Evolutionary conservation across 2,888 invertebrate species (phyloP), one percentile per base, ranked within the genome.

Genomic region (Nipponacmea schrenckii): DNA sequence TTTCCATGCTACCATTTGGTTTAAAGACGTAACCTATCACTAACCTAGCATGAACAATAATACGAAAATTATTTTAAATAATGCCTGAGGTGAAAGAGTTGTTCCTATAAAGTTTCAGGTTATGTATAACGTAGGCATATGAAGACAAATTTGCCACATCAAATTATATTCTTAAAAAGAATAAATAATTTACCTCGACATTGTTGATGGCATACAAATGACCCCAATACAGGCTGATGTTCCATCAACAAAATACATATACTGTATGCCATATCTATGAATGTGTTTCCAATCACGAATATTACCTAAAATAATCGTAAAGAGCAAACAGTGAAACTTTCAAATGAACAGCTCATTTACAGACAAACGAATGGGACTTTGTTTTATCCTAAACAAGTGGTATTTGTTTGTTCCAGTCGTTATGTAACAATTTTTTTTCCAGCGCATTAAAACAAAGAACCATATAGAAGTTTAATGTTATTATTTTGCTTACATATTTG

Each of bases 211-310:
- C 86, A 95, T 94, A 77, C 93, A 94, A 71, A 95, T 92, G 68
- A 94, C 92, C 1, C 94, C 94, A 0, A 94, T 91, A 72, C 93
- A 91, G 76, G 94, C 91, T 81, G 91, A 92, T 64, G 92, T 91
- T 20, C 93, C 93, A 84, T 95, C 92, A 62, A 93, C 91, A 68
- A 95, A 89, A 84, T 93, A 93, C 48, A 94, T 91, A 86, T 94
- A 93, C 88, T 94, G 94, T 87, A 94, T 93, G 2, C 93, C 93
- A 86, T 95, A 95, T 17, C 95, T 91, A 85, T 94, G 93, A 90
- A 95, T 92, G 77, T 93, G 88, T 56, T 91, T 91, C 92, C 94
- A 94, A 82, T 95, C 94, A 24, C 95, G 91, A 77, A 92, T 92
- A 56, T 91, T 90, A 72, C 94, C 94, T 92, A 81, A 12, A 83